Conservation (phyloP, 2,113 vertebrate species). For the Scomber scombrus region DNA sequence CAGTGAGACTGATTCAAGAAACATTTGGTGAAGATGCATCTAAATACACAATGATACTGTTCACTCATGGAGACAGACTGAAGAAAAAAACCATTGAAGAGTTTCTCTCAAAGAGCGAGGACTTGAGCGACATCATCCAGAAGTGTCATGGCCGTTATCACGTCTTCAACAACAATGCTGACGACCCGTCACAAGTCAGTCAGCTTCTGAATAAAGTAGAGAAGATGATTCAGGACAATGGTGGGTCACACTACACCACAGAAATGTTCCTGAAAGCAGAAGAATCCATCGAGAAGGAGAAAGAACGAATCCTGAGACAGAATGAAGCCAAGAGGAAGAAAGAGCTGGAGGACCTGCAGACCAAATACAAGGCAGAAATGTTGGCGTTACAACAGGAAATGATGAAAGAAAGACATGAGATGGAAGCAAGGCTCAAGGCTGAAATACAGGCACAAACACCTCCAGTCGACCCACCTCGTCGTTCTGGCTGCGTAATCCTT, state of each 20-base stretch:
- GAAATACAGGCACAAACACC: background rate
- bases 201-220: background rate
- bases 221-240: background rate
- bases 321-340: background rate
- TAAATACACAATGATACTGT: background rate
- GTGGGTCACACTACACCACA: background rate
- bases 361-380: background rate
- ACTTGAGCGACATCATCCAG: background rate
- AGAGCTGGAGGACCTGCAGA: background rate
- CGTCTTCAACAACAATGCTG: background rate
- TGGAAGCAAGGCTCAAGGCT: background rate
- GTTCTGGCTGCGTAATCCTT: too few species aligned
- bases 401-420: background rate
- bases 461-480: too few species aligned
- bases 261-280: background rate
- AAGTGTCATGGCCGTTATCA: background rate
- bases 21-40: background rate
- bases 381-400: background rate
- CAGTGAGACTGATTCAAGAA: background rate
- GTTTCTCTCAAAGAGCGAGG: background rate
- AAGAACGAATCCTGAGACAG: background rate
- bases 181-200: background rate
- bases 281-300: background rate
- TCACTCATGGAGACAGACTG: background rate
- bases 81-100: background rate